Evolutionary conservation across 2,888 invertebrate genomes (phyloP), one percentile per base, ranked within the genome.

Genomic region (Crepidodera aurea): DNA sequence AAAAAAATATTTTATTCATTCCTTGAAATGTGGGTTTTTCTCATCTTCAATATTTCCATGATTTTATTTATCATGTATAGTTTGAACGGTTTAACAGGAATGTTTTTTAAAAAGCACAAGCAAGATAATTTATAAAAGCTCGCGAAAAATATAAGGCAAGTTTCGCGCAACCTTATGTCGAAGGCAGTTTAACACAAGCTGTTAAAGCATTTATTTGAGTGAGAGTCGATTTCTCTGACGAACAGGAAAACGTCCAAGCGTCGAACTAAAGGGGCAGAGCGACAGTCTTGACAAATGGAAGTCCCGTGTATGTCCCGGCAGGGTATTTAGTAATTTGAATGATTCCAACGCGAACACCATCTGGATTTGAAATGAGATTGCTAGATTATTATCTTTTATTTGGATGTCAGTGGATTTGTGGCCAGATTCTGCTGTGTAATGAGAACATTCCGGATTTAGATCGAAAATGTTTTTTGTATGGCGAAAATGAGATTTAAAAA

Each of bases 261-360:
- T 32, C 42, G 34, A 22, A 25, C 46, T 19, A 46, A 53, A 46
- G 46, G 42, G 56, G 46, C 42, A 59, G 48, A 58, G 44, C 40
- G 16, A 58, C 66, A 66, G 66, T 67, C 72, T 75, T 76, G 74
- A 75, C 75, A 76, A 76, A 77, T 75, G 74, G 75, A 76, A 75
- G 69, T 75, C 72, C 71, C 73, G 71, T 72, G 71, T 72, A 70
- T 67, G 66, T 70, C 67, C 71, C 69, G 66, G 66, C 69, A 61
- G 71, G 71, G 70, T 71, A 69, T 72, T 71, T 70, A 70, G 71
- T 71, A 71, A 74, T 74, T 73, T 72, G 71, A 74, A 74, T 71
- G 70, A 72, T 74, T 73, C 71, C 71, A 64, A 66, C 67, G 67
- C 64, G 67, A 69, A 68, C 71, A 66, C 69, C 68, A 71, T 70